These are phyloP conservation scores for Hemiprocne comata DNA, from an alignment of 2,113 vertebrate genomes.

Conservation along the genomic window DNA sequence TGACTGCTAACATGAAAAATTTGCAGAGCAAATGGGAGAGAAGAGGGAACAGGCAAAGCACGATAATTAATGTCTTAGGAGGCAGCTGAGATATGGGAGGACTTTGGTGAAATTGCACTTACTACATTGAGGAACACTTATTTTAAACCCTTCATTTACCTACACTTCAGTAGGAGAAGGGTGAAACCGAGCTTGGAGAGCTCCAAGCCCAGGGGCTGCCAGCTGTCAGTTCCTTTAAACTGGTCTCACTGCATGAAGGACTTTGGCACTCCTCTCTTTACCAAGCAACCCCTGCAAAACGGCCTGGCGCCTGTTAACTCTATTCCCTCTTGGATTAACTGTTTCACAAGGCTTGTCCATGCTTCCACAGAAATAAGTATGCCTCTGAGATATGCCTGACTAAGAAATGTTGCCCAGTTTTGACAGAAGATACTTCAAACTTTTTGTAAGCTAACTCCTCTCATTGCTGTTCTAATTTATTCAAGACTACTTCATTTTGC, in stretches of 20 bases:
- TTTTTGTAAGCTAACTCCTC: background rate
- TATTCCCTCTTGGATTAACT: background rate
- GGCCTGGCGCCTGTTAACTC: background rate
- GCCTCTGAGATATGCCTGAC: background rate
- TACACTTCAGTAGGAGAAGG: background rate
- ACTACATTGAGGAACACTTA: background rate
- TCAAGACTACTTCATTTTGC: constrained; percentile 16
- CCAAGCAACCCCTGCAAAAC: background rate
- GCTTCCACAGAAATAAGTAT: background rate
- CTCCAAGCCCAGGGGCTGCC: background rate
- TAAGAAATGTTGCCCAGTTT: background rate
- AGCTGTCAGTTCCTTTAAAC: background rate
- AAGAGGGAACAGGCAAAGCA: background rate
- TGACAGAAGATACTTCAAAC: background rate
- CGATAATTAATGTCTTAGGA: background rate
- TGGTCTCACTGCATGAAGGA: background rate
- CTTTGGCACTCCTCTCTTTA: background rate
- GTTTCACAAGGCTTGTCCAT: background rate
- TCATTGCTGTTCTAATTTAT: constrained; percentile 34
- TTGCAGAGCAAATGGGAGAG: background rate
- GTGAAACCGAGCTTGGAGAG: background rate
- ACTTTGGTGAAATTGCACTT: background rate
- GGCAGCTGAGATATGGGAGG: background rate
- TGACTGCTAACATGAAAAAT: background rate
- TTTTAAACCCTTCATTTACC: background rate